Evolutionary conservation across 2,113 vertebrate genomes (phyloP).

Genomic region (Collichthys lucidus): DNA sequence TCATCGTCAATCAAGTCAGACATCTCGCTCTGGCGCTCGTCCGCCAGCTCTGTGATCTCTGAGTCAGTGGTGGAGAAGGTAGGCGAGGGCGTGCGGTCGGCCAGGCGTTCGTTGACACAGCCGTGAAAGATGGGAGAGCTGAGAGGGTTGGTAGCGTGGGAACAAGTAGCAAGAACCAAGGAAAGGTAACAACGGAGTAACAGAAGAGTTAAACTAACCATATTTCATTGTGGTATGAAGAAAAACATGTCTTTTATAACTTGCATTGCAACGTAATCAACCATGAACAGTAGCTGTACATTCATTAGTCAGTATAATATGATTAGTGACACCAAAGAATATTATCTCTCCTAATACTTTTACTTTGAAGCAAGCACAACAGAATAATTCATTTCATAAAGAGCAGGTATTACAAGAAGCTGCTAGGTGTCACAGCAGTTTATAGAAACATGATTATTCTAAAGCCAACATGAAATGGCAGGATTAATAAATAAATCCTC

Average conservation of each 20-base stretch:
- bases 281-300: not conserved
- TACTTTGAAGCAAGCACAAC: conserved; percentile 3
- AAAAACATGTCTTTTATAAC: no score
- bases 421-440: conserved; percentile 34
- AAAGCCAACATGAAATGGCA: conserved; percentile 49
- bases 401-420: conserved; percentile 54
- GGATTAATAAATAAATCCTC: conserved; percentile 53
- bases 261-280: not conserved
- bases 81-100: conserved; percentile 98
- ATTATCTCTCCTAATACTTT: not conserved
- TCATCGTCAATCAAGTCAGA: conserved; percentile 98
- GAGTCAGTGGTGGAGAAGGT: conserved; percentile 99
- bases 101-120: conserved; percentile 97
- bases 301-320: not conserved
- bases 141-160: conserved; percentile 62
- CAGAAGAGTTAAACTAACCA: conserved; percentile 48
- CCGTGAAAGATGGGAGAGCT: conserved; percentile 99
- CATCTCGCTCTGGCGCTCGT: conserved; percentile 98
- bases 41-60: conserved; percentile 98
- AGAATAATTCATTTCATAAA: conserved; percentile 41
- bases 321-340: conserved; percentile 4
- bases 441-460: conserved; percentile 44
- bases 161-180: conserved; percentile 48
- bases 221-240: conserved; percentile 17
- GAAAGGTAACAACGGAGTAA: conserved; percentile 53